phyloP scores from a whole-genome alignment of 35 echinoderm and acorn worm species.

The Ptychodera flava region DNA sequence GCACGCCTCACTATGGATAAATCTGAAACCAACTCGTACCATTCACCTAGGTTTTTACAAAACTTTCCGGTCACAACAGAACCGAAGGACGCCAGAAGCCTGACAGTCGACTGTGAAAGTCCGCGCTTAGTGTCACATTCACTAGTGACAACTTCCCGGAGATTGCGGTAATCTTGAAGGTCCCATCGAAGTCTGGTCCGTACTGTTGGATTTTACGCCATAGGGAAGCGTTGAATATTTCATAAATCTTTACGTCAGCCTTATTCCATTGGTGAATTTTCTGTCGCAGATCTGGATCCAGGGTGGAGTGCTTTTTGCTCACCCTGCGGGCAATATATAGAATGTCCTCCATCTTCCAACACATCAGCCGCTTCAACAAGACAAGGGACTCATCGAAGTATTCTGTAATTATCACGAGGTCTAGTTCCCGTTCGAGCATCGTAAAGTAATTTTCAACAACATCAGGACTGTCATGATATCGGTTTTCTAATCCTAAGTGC shows the following conservation, averaged over 20 bases:
- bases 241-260: constrained; percentile 41
- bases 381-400: constrained; percentile 35
- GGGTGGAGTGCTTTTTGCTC: background rate
- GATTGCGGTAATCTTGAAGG: constrained; percentile 12
- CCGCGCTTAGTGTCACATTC: background rate
- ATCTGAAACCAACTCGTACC: too few species aligned
- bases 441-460: background rate
- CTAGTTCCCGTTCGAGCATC: constrained; percentile 7
- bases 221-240: constrained; percentile 45
- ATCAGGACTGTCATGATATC: background rate
- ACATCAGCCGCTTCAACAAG: constrained; percentile 25
- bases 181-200: constrained; percentile 23
- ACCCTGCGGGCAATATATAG: background rate
- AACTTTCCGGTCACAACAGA: background rate
- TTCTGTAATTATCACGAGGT: constrained; percentile 29
- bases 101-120: background rate
- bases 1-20: too few species aligned
- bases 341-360: constrained; percentile 26
- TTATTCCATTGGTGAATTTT: constrained; percentile 10
- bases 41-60: background rate
- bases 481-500: background rate
- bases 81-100: background rate
- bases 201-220: constrained; percentile 38
- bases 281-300: background rate
- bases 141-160: background rate